These are phyloP conservation scores for Graphium colonna DNA, from an alignment of 2,888 invertebrate species.

Conservation along the genomic window DNA sequence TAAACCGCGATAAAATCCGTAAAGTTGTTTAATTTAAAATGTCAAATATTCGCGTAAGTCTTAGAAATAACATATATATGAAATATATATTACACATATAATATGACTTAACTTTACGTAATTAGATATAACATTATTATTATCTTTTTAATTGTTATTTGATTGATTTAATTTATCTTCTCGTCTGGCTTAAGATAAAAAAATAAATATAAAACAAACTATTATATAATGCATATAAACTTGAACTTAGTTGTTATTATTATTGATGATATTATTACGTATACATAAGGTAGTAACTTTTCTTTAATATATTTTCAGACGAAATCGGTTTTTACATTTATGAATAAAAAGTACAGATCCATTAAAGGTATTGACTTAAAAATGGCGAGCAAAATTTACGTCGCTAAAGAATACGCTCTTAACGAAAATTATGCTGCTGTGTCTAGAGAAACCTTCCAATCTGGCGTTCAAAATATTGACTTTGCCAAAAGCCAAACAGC, in stretches of 20 bases:
- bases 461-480: constrained; percentile 75
- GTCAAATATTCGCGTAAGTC: too few species aligned
- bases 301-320: constrained; percentile 8
- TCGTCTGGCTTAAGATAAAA: too few species aligned
- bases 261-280: not conserved
- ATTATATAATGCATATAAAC: not conserved
- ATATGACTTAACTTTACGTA: too few species aligned
- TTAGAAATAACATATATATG: too few species aligned
- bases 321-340: not conserved
- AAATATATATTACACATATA: too few species aligned
- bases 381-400: constrained; percentile 82
- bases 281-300: not conserved
- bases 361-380: constrained; percentile 62
- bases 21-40: too few species aligned
- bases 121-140: too few species aligned
- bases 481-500: constrained; percentile 66
- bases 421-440: constrained; percentile 66
- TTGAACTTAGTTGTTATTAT: not conserved
- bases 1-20: too few species aligned
- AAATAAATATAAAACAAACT: not conserved
- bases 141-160: too few species aligned
- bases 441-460: constrained; percentile 72
- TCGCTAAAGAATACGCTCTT: constrained; percentile 61
- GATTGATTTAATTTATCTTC: not conserved
- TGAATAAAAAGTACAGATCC: not conserved